These are phyloP conservation scores for Alectoris magna DNA, from an alignment of 2,797 vertebrate genomes.

Conservation along the genomic window DNA sequence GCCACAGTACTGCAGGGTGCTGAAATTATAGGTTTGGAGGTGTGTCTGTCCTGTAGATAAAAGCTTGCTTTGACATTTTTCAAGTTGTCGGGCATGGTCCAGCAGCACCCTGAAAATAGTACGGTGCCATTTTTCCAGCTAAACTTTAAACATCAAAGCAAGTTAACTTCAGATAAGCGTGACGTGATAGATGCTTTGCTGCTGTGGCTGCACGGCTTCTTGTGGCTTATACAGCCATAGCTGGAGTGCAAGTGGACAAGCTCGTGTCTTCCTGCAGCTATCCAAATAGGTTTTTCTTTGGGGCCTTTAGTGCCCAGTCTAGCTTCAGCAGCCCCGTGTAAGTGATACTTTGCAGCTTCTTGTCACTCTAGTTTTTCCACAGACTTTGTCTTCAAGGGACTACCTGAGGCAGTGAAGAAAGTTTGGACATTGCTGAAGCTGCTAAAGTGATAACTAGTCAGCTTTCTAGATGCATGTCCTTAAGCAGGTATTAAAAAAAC, in stretches of 20 bases:
- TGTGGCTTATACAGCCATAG: neutral
- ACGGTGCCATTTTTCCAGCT: neutral
- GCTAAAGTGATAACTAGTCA: neutral
- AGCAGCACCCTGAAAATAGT: neutral
- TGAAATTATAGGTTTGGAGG: neutral
- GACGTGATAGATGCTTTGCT: neutral
- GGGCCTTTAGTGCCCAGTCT: neutral
- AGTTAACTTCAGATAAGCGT: neutral
- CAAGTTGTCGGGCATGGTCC: neutral
- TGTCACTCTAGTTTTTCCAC: neutral
- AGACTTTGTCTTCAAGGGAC: neutral
- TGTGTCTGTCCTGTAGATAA: neutral
- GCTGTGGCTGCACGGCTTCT: rapidly evolving
- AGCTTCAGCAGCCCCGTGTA: neutral
- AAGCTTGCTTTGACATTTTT: neutral
- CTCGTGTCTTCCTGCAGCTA: neutral
- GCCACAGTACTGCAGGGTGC: neutral
- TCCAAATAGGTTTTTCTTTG: neutral
- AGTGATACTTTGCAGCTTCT: neutral
- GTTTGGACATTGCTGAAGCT: neutral
- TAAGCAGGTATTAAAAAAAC: neutral
- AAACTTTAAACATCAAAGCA: neutral
- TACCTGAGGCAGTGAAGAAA: neutral
- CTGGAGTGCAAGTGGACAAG: neutral
- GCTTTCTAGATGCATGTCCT: neutral